Base-by-base conservation (phyloP, 1,140 invertebrate genomes). In the Atta colombica region DNA sequence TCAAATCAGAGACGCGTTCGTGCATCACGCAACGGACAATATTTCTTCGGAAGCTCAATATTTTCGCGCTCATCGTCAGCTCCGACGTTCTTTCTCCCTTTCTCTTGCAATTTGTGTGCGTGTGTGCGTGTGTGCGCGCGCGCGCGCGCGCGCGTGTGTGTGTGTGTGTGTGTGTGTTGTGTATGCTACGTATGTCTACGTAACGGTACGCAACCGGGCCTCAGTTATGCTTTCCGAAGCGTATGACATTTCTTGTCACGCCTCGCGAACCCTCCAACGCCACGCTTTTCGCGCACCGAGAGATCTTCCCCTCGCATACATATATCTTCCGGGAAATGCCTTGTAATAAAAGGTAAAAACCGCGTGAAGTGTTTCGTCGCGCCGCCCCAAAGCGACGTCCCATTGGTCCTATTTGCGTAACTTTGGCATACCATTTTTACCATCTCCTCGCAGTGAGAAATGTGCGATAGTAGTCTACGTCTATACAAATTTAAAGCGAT, bases 221-320 rank as follows among this genome's bases (percentile, higher is more conserved):
- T 85, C 87, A 93, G 92, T 91, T 92, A 92, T 89, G 90, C 86
- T 89, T 92, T 93, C 85, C 89, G 90, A 92, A 94, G 89, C 93
- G 91, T 92, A 92, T 93, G 93, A 94, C 92, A 93, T 94, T 94
- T 94, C 94, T 94, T 94, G 94, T 94, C 93, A 94, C 92, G 92
- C 92, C 90, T 91, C 87, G 89, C 91, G 89, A 87, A 92, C 80
- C 91, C 86, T 90, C 86, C 87, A 58, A 72, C 84, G 85, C 21
- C 63, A 39, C 49, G 61, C 21, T 39, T 7, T 45, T 58, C 80
- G 51, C 72, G n/a, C 60, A 89, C 60, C 74, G 55, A 58, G 60
- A 55, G 58, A 82, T 45, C 71, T 69, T 61, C 25, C 88, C 88
- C 84, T 89, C 89, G 87, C 85, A 69, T 49, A 89, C 55, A 51